Conservation (phyloP, 2,113 vertebrate genomes). For the Sander lucioperca region DNA sequence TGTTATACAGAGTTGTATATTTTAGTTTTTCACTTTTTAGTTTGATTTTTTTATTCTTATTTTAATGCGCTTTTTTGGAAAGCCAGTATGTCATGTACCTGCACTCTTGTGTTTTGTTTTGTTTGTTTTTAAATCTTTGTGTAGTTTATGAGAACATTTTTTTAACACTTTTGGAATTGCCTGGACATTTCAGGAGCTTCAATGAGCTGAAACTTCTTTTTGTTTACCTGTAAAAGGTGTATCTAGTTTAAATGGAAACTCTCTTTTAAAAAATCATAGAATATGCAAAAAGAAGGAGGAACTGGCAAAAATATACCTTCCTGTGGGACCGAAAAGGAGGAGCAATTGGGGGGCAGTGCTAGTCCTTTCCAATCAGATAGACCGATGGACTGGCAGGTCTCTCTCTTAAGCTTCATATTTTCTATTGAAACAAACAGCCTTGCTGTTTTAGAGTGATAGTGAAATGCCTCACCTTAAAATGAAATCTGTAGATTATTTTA, state of each 20-base stretch:
- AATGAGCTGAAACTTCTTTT: constrained; percentile 84
- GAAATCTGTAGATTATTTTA: constrained; percentile 88
- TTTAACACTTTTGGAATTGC: constrained; percentile 89
- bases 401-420: constrained; percentile 82
- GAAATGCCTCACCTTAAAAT: constrained; percentile 86
- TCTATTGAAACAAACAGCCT: constrained; percentile 83
- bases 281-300: constrained; percentile 87
- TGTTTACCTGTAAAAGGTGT: constrained; percentile 88
- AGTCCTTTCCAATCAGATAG: constrained; percentile 73
- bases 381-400: constrained; percentile 70
- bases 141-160: constrained; percentile 89
- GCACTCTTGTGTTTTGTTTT: constrained; percentile 82
- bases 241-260: constrained; percentile 83
- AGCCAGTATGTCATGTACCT: constrained; percentile 83
- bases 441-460: constrained; percentile 84
- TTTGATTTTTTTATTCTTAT: constrained; percentile 55
- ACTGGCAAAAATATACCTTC: constrained; percentile 66
- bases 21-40: constrained; percentile 75
- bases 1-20: constrained; percentile 91
- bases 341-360: constrained; percentile 59
- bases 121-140: constrained; percentile 87
- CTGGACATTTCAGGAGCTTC: constrained; percentile 89
- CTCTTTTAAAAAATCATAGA: constrained; percentile 79
- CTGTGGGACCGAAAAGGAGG: constrained; percentile 55
- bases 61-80: constrained; percentile 85